A percentile compares a stretch with the other conserved stretches of the same genome.
These are phyloP conservation scores for Pantelozetes paolii DNA, from an alignment of 2,888 invertebrate genomes.

Conservation along the genomic window DNA sequence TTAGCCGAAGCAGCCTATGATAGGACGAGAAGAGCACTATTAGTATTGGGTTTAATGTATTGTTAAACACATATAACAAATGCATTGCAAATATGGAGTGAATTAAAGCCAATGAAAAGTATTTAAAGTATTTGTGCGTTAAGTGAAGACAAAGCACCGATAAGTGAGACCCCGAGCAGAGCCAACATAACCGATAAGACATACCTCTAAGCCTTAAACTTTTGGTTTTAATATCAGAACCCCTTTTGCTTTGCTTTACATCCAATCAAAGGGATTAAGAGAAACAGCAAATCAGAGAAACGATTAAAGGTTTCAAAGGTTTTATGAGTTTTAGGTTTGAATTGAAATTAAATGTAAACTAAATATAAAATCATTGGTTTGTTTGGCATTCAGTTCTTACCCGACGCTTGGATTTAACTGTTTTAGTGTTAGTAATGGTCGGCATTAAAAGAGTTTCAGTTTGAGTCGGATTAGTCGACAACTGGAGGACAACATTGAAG, in stretches of 20 bases:
- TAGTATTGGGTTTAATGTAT: too few relatives aligned
- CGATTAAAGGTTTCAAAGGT: not conserved
- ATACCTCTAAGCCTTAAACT: not conserved
- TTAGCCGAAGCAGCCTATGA: constrained; percentile 46
- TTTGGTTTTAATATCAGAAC: constrained; percentile 38
- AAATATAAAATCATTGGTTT: not conserved
- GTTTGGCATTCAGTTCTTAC: constrained; percentile 13
- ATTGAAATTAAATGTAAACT: not conserved
- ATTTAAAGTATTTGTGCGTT: too few relatives aligned
- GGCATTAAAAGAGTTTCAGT: constrained; percentile 14
- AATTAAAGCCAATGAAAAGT: too few relatives aligned
- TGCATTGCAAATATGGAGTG: too few relatives aligned
- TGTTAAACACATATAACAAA: too few relatives aligned
- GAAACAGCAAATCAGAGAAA: constrained; percentile 16
- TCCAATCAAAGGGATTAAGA: constrained; percentile 43
- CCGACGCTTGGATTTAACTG: not conserved
- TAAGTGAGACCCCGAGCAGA: too few relatives aligned
- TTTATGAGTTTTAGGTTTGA: not conserved
- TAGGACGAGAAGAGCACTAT: constrained; percentile 23
- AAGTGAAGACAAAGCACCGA: too few relatives aligned
- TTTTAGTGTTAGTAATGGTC: constrained; percentile 23
- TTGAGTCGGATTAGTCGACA: constrained; percentile 20
- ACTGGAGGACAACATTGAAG: too few relatives aligned
- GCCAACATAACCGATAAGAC: constrained; percentile 44
- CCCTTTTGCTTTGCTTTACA: constrained; percentile 21